Percentiles rank a stretch among this genome's conserved stretches.
Conservation (phyloP, 1,140 invertebrate species). For the Megathymus violae region DNA sequence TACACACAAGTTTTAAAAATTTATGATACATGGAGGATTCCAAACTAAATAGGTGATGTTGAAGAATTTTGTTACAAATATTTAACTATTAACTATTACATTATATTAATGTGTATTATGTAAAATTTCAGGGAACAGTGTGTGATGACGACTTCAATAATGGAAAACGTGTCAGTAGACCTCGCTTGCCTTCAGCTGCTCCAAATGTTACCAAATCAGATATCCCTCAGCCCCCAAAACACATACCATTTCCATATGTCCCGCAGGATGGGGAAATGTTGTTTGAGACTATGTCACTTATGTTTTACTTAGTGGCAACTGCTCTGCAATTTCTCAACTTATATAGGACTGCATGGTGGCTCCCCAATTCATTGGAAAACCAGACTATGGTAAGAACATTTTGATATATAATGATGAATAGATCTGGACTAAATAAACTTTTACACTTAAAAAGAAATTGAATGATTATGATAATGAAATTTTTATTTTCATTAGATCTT, state of each 20-base stretch:
- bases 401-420: too few relatives aligned
- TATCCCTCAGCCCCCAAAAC: constrained; percentile 85
- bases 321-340: constrained; percentile 96
- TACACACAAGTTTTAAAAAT: too few relatives aligned
- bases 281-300: constrained; percentile 94
- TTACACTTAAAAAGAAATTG: too few relatives aligned
- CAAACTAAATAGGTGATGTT: too few relatives aligned
- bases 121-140: constrained; percentile 50
- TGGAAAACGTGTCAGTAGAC: constrained; percentile 49
- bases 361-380: constrained; percentile 94
- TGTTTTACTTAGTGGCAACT: constrained; percentile 90
- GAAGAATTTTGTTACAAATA: too few relatives aligned
- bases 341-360: constrained; percentile 98
- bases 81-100: too few relatives aligned
- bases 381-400: constrained; percentile 91
- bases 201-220: constrained; percentile 37
- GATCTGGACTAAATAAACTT: too few relatives aligned
- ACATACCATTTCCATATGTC: constrained; percentile 93
- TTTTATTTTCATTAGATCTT: too few relatives aligned
- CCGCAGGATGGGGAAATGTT: constrained; percentile 91
- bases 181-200: constrained; percentile 44
- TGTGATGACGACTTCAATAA: constrained; percentile 62
- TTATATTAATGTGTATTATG: not conserved
- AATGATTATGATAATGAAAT: too few relatives aligned
- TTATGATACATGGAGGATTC: too few relatives aligned